Conservation (phyloP, 2,888 invertebrate species). For the Embidobia sp. region DNA sequence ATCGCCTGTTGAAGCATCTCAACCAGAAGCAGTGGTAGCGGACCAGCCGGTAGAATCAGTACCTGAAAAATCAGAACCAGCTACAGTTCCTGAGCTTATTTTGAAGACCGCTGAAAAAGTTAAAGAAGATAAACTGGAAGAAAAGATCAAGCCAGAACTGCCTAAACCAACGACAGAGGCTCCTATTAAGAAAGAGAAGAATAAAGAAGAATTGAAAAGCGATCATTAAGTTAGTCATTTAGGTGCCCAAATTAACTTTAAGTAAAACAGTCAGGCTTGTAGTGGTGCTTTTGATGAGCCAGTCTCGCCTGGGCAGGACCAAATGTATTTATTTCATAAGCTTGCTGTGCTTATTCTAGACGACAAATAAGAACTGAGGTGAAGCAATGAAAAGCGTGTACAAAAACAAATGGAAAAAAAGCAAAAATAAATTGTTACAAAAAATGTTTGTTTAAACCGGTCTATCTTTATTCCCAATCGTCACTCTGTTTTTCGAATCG, state of each 20-base stretch:
- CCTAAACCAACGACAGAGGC: slow-evolving; percentile 12
- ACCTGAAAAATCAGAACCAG: slow-evolving; percentile 58
- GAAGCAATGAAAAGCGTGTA: slow-evolving; percentile 22
- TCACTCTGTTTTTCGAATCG: neutral
- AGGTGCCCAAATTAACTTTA: slow-evolving; percentile 47
- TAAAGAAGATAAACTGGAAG: slow-evolving; percentile 49
- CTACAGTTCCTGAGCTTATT: slow-evolving; percentile 82
- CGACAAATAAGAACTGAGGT: slow-evolving; percentile 6
- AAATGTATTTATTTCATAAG: slow-evolving; percentile 67
- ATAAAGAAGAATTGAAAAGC: slow-evolving; percentile 48
- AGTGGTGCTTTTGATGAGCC: slow-evolving; percentile 71
- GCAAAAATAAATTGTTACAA: slow-evolving; percentile 79
- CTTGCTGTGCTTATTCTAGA: slow-evolving; percentile 25
- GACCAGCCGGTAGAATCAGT: slow-evolving; percentile 54
- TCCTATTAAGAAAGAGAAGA: slow-evolving; percentile 3
- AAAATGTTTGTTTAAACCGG: slow-evolving; percentile 72
- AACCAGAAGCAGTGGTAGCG: slow-evolving; percentile 23
- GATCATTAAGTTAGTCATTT: slow-evolving; percentile 43
- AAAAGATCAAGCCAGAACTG: slow-evolving; percentile 35
- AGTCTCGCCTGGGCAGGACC: slow-evolving; percentile 72
- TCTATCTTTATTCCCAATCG: neutral
- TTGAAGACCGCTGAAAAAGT: slow-evolving; percentile 79
- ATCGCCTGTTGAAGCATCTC: slow-evolving; percentile 16
- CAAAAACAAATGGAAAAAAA: slow-evolving; percentile 33
- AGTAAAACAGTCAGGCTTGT: slow-evolving; percentile 71